Base-by-base conservation (phyloP, 2,888 invertebrate genomes). In the Ephialtes manifestator region DNA sequence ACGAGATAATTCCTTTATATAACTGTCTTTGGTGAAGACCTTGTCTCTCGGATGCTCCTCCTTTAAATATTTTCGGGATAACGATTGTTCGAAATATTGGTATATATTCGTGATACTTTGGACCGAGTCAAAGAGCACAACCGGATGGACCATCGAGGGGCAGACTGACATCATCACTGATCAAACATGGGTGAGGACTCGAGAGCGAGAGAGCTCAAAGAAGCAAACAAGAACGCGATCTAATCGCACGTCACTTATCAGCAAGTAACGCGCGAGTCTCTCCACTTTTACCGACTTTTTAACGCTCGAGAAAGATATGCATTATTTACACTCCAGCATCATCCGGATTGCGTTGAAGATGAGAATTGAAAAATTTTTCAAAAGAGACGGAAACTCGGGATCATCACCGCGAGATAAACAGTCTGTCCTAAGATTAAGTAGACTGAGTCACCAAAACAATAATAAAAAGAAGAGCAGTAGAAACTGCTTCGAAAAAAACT, bases 161-260 rank as follows among this genome's bases (percentile, higher is more conserved):
- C 46, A 24, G 60, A 43, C 71, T 91, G 92, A 90, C 90, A 90
- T 92, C 90, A 91, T 92, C 92, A 90, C 83, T 90, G 90, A 90
- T 87, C 91, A 94, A 94, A 94, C 88, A 93, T 92, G 90, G 92
- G 93, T 85, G 92, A 92, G 93, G 91, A 89, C 87, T 85, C 78
- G n/a, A 79, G 55, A 63, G 53, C 4, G 63, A 51, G 60, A 72
- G 71, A 77, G 63, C 43, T 39, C 35, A 65, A 46, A 72, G 87
- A 85, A 86, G 90, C 91, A 93, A 93, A 93, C 91, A 93, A 91
- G 89, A 89, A 83, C 90, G 31, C 70, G 92, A 90, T 92, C 92
- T 93, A 93, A 93, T 93, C 93, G 90, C 90, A 8, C 82, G 84
- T 86, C 81, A 87, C 88, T 92, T 92, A 92, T 92, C 92, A 90